A percentile compares a stretch with the other conserved stretches of the same genome.
phyloP scores from a whole-genome alignment of 2,113 vertebrate species.

The Triplophysa tibetana region DNA sequence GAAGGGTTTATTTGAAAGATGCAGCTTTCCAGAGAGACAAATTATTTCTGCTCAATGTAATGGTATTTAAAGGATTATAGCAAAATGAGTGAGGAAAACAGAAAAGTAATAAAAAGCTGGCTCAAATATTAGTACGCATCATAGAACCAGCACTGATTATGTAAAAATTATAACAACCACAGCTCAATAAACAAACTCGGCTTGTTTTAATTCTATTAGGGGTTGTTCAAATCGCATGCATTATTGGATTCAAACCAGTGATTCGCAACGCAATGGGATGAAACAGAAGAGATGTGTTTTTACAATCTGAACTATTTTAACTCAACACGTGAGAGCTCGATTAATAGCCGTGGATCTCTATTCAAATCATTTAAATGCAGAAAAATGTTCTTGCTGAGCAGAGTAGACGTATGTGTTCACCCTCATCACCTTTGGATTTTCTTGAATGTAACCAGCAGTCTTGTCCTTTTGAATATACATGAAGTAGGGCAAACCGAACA shows the following conservation, averaged over 20 bases:
- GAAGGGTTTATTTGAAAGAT: neutral
- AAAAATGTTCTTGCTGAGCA: neutral
- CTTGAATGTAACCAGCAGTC: neutral
- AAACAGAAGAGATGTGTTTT: too few species aligned
- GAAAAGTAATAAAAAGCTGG: neutral
- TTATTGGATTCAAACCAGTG: neutral
- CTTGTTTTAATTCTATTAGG: too few species aligned
- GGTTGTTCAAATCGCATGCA: neutral
- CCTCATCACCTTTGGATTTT: too few species aligned
- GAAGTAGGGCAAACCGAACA: too few species aligned
- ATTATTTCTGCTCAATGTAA: neutral
- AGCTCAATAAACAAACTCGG: neutral
- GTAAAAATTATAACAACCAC: neutral
- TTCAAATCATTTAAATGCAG: neutral
- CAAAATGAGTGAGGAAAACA: neutral
- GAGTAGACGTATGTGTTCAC: neutral
- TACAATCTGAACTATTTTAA: too few species aligned
- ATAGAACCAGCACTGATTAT: neutral
- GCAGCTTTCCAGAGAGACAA: neutral
- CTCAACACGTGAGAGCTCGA: too few species aligned
- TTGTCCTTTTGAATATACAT: neutral
- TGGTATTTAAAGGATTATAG: neutral
- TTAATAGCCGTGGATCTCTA: too few species aligned
- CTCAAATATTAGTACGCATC: neutral
- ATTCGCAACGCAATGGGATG: too few species aligned